Conservation (phyloP, 2,888 invertebrate genomes). For the Troides aeacus region DNA sequence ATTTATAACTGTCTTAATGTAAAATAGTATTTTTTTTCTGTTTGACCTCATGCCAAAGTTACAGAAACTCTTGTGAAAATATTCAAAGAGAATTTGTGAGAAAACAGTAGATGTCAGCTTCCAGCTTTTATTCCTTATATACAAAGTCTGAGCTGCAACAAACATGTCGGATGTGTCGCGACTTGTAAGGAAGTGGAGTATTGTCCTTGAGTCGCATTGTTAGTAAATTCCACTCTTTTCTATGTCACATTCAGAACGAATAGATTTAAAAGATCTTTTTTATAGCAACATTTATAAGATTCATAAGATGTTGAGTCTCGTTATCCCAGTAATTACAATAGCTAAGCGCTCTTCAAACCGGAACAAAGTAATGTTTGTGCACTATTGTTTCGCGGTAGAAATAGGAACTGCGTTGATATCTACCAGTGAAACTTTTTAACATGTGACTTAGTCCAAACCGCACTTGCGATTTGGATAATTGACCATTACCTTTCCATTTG, state of each 20-base stretch:
- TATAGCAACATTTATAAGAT: not conserved
- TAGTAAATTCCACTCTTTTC: not conserved
- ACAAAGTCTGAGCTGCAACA: not conserved
- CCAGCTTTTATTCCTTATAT: not conserved
- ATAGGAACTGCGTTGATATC: too few species aligned
- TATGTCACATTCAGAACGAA: not conserved
- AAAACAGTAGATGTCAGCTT: not conserved
- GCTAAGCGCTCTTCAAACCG: too few species aligned
- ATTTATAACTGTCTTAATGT: not conserved
- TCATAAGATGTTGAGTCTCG: too few species aligned
- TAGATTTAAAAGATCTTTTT: not conserved
- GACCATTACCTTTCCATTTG: too few species aligned
- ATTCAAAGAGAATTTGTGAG: not conserved
- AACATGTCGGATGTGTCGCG: conserved; percentile 4
- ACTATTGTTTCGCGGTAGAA: too few species aligned
- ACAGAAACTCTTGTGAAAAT: not conserved
- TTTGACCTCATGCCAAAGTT: not conserved
- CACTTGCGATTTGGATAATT: too few species aligned
- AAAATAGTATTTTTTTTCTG: not conserved
- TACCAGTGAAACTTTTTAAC: too few species aligned
- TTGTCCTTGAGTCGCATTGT: not conserved
- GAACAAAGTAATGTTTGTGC: too few species aligned
- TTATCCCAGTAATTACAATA: too few species aligned
- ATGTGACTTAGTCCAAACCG: too few species aligned
- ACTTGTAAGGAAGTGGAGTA: not conserved